A percentile compares a stretch with the other conserved stretches of the same genome.
Conservation (phyloP, 2,888 invertebrate genomes). For the Nomada ferruginata region DNA sequence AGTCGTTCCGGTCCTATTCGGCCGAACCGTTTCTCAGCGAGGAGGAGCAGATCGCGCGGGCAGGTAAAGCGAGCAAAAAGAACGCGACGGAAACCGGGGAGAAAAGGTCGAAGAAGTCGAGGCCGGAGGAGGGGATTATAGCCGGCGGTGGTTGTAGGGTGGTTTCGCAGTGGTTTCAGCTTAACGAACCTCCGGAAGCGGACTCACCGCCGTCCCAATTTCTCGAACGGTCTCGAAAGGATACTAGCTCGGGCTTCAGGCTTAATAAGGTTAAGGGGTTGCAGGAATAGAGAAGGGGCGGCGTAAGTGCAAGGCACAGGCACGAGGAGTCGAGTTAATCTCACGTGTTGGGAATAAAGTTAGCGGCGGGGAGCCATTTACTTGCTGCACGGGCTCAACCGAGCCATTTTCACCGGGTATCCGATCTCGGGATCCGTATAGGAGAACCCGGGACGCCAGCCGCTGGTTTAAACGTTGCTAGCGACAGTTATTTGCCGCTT, state of each 20-base stretch:
- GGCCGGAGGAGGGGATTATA: constrained; percentile 62
- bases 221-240: constrained; percentile 76
- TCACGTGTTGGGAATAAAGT: constrained; percentile 79
- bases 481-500: constrained; percentile 55
- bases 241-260: constrained; percentile 70
- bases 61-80: neutral
- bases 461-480: constrained; percentile 38
- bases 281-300: constrained; percentile 17
- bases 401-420: constrained; percentile 69
- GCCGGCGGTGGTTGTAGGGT: constrained; percentile 66
- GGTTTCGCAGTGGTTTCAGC: constrained; percentile 72
- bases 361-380: constrained; percentile 72
- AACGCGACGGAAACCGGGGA: neutral
- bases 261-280: constrained; percentile 76
- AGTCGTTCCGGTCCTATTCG: neutral
- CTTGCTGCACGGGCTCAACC: constrained; percentile 65
- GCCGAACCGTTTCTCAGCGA: constrained; percentile 29
- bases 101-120: constrained; percentile 10
- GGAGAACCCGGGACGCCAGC: constrained; percentile 29
- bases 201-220: constrained; percentile 75
- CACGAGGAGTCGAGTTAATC: constrained; percentile 72
- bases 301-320: constrained; percentile 68
- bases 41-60: neutral
- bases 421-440: constrained; percentile 57
- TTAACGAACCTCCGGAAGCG: constrained; percentile 76